These are phyloP conservation scores for Strigops habroptila DNA, from an alignment of 2,113 vertebrate species.

Conservation along the genomic window DNA sequence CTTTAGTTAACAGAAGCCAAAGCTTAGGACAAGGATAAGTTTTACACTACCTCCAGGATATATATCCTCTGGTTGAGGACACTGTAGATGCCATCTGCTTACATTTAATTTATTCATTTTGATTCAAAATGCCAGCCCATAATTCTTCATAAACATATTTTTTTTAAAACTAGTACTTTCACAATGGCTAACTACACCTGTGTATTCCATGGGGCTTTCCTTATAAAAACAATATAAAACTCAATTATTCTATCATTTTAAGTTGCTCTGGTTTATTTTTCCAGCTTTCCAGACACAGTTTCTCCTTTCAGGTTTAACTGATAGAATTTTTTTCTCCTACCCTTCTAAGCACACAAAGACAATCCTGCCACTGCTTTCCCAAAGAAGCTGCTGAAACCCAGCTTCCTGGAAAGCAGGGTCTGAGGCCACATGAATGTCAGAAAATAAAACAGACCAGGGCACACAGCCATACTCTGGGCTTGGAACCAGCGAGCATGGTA, in stretches of 20 bases:
- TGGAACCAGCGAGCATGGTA: not conserved
- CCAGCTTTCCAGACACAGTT: not conserved
- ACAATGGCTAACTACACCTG: not conserved
- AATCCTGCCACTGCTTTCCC: not conserved
- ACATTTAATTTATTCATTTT: not conserved
- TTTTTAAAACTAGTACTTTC: not conserved
- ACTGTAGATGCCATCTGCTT: not conserved
- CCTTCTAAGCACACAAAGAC: not conserved
- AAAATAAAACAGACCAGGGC: conserved; percentile 18
- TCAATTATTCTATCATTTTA: not conserved
- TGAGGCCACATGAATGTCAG: not conserved
- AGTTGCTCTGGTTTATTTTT: not conserved
- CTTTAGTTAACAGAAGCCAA: conserved; percentile 4
- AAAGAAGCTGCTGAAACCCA: not conserved
- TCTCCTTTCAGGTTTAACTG: not conserved
- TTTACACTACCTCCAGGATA: not conserved
- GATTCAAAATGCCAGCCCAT: not conserved
- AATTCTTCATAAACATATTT: not conserved
- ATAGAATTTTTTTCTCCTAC: not conserved
- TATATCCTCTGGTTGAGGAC: not conserved
- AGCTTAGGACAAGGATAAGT: not conserved
- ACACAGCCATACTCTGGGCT: not conserved
- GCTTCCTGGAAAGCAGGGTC: conserved; percentile 25
- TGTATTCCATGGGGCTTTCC: not conserved
- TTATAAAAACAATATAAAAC: not conserved